A percentile compares a stretch with the other conserved stretches of the same genome.
phyloP scores from a whole-genome alignment of 2,888 invertebrate species.

The Latheticus oryzae region DNA sequence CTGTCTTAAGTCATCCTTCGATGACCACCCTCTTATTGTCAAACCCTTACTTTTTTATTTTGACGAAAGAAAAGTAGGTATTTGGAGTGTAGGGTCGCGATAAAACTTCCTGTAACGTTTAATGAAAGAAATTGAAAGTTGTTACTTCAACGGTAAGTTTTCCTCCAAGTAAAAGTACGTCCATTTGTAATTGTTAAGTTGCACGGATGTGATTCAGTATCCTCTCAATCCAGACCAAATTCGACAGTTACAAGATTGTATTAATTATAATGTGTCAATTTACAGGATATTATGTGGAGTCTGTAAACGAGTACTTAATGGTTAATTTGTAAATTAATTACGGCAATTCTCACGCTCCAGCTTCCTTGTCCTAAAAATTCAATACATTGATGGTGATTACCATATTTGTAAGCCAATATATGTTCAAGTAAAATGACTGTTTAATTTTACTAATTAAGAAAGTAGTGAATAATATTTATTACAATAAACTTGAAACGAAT shows the following conservation, averaged over 20 bases:
- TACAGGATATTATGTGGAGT: slow-evolving; percentile 26
- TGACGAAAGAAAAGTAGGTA: slow-evolving; percentile 15
- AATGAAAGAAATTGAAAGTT: slow-evolving; percentile 12
- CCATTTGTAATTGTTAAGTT: not conserved
- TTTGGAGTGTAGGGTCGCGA: slow-evolving; percentile 6
- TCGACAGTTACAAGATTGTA: slow-evolving; percentile 9
- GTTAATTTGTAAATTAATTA: slow-evolving; percentile 45
- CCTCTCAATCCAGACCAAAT: slow-evolving; percentile 21
- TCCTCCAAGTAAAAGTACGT: slow-evolving; percentile 1
- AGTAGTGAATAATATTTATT: too few species aligned
- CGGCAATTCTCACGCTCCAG: slow-evolving; percentile 50
- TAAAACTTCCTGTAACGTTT: slow-evolving; percentile 26
- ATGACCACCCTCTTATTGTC: slow-evolving; percentile 57
- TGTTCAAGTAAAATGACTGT: too few species aligned
- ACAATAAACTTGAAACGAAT: too few species aligned
- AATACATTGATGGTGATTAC: slow-evolving; percentile 19
- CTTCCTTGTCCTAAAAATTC: slow-evolving; percentile 33
- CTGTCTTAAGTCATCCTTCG: slow-evolving; percentile 62
- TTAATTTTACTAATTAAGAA: too few species aligned
- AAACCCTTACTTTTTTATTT: slow-evolving; percentile 23
- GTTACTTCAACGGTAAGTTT: not conserved
- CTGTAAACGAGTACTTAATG: slow-evolving; percentile 29
- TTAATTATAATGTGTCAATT: slow-evolving; percentile 22
- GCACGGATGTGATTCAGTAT: slow-evolving; percentile 14
- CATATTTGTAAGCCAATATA: too few species aligned